Percentiles rank a stretch among this genome's conserved stretches.
Conservation (phyloP, 2,888 invertebrate species). For the Oasisia sp. region DNA sequence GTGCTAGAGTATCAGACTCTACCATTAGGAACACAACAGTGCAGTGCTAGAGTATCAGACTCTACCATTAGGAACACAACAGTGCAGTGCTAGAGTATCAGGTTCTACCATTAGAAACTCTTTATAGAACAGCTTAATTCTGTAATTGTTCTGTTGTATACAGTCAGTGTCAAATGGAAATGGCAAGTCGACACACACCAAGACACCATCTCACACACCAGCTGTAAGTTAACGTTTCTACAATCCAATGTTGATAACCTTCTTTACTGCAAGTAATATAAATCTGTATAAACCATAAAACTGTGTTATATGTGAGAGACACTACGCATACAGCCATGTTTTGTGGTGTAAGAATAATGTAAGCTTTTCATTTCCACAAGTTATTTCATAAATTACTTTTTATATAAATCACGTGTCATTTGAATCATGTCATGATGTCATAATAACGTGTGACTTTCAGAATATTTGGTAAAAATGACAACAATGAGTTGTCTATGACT, state of each 20-base stretch:
- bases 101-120: not conserved
- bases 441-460: not conserved
- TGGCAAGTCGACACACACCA: not conserved
- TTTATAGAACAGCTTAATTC: not conserved
- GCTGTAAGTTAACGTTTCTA: not conserved
- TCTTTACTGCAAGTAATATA: not conserved
- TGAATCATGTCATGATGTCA: not conserved
- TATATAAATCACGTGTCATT: not conserved
- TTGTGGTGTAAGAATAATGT: too few species aligned
- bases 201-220: not conserved
- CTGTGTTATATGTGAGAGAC: too few species aligned
- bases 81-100: not conserved
- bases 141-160: not conserved
- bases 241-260: not conserved
- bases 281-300: not conserved
- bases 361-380: too few species aligned
- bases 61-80: too few species aligned
- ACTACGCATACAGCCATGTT: too few species aligned
- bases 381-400: too few species aligned
- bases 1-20: too few species aligned
- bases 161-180: not conserved
- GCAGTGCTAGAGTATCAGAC: too few species aligned
- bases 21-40: too few species aligned
- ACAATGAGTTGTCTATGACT: not conserved
- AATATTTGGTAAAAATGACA: slow-evolving; percentile 70